phyloP scores from a whole-genome alignment of 2,797 vertebrate genomes.

The Liasis olivaceus region DNA sequence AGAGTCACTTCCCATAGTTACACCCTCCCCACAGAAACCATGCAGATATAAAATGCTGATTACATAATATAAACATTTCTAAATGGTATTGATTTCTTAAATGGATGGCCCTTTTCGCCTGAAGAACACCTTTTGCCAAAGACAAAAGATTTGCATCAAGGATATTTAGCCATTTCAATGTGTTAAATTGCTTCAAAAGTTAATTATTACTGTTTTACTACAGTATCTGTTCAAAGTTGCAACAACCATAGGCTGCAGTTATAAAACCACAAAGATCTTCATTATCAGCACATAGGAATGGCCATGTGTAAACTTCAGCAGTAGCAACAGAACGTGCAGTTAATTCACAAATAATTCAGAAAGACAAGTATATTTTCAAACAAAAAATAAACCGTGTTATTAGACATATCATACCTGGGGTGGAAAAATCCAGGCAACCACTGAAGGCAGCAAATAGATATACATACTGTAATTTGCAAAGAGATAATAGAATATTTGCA shows the following conservation, averaged over 20 bases:
- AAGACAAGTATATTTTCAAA: rapidly evolving
- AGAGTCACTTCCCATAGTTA: background rate
- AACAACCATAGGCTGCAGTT: background rate
- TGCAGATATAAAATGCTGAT: background rate
- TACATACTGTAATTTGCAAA: background rate
- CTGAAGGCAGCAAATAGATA: background rate
- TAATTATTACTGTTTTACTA: slow-evolving; percentile 34
- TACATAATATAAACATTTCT: background rate
- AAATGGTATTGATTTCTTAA: background rate
- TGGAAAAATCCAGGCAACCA: background rate
- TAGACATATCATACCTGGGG: background rate
- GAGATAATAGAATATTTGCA: background rate
- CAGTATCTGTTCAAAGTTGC: slow-evolving; percentile 2
- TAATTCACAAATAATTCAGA: background rate
- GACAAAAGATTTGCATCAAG: slow-evolving; percentile 4
- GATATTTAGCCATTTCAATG: slow-evolving; percentile 45
- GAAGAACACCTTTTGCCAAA: slow-evolving; percentile 13
- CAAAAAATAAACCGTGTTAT: rapidly evolving
- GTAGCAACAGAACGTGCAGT: background rate
- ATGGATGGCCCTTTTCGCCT: background rate
- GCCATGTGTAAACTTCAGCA: background rate
- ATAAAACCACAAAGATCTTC: background rate
- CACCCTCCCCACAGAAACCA: background rate
- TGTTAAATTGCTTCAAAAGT: slow-evolving; percentile 38
- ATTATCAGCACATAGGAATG: background rate